These are phyloP conservation scores for Micrasema longulum DNA, from an alignment of 1,140 invertebrate species.

Conservation along the genomic window DNA sequence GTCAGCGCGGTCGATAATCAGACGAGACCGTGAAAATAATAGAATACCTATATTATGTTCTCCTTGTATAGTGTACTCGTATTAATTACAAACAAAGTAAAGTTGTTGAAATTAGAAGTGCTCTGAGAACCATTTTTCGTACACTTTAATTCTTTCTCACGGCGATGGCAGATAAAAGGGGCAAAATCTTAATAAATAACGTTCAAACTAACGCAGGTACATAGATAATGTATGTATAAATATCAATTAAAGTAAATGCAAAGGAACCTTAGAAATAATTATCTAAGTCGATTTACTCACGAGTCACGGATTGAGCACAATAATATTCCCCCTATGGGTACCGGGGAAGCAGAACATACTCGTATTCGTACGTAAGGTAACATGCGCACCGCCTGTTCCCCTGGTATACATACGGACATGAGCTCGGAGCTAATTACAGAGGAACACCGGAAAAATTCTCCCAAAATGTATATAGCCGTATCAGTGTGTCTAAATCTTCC, in stretches of 20 bases:
- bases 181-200: neutral
- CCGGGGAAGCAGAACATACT: too few relatives aligned
- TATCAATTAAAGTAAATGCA: too few relatives aligned
- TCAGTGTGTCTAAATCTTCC: conserved; percentile 41
- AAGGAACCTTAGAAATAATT: conserved; percentile 7
- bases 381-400: too few relatives aligned
- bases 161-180: neutral
- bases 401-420: too few relatives aligned
- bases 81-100: too few relatives aligned
- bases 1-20: conserved; percentile 33
- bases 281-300: conserved; percentile 1
- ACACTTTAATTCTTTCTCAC: neutral
- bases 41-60: too few relatives aligned
- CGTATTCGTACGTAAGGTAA: too few relatives aligned
- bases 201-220: neutral
- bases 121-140: neutral
- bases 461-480: conserved; percentile 40
- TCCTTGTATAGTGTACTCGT: conserved; percentile 1
- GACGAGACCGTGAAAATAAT: conserved; percentile 13
- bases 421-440: conserved; percentile 13
- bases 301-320: conserved; percentile 17
- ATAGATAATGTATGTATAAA: too few relatives aligned
- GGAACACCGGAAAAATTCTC: conserved; percentile 39
- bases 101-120: neutral
- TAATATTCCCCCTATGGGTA: neutral